These are phyloP conservation scores for Mythimna lalbum DNA, from an alignment of 2,888 invertebrate genomes.

Conservation along the genomic window DNA sequence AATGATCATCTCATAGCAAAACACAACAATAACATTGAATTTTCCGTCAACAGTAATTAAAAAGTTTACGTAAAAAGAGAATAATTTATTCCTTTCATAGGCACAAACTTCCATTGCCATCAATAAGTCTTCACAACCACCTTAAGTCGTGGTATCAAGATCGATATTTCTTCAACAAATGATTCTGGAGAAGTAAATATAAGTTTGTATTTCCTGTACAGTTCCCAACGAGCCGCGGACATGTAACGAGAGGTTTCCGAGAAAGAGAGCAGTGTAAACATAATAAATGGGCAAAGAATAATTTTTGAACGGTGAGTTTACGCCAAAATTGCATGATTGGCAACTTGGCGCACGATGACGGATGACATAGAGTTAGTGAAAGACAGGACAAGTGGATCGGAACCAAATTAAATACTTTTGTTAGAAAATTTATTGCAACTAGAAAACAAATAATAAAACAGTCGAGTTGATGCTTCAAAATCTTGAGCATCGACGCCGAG, in stretches of 20 bases:
- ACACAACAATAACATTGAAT: constrained; percentile 59
- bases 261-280: constrained; percentile 78
- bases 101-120: constrained; percentile 32
- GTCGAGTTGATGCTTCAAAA: too few species aligned
- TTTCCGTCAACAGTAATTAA: constrained; percentile 67
- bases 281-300: constrained; percentile 78
- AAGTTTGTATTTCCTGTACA: constrained; percentile 56
- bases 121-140: neutral
- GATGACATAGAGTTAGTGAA: constrained; percentile 61
- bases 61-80: constrained; percentile 58
- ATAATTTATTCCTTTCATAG: constrained; percentile 63
- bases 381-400: constrained; percentile 29
- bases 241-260: constrained; percentile 70
- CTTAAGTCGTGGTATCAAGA: constrained; percentile 37
- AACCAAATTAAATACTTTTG: neutral
- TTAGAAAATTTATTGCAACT: neutral
- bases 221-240: constrained; percentile 66
- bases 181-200: constrained; percentile 15
- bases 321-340: constrained; percentile 83
- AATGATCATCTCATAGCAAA: constrained; percentile 54
- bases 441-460: neutral
- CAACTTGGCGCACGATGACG: constrained; percentile 65
- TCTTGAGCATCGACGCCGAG: too few species aligned
- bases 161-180: constrained; percentile 34
- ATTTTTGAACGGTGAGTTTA: constrained; percentile 74